Evolutionary conservation across 2,888 invertebrate genomes (phyloP), one percentile per base, ranked within the genome.

Genomic region (Teleogryllus oceanicus): DNA sequence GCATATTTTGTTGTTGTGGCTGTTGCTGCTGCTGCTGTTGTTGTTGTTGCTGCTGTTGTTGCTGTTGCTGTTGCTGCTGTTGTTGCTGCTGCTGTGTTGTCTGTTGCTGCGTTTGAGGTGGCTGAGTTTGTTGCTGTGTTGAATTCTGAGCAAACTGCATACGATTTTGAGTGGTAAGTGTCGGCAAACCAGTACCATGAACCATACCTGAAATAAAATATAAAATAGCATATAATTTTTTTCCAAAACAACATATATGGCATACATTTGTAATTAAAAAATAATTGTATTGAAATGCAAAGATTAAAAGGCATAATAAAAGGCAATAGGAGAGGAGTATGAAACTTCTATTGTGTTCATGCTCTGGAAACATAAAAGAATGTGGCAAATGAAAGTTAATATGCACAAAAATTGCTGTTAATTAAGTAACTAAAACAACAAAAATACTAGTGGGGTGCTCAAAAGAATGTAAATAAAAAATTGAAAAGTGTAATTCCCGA

Each of bases 61-160:
- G 75, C 83, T 86, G 87, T 79, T 87, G 87, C 75, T 85, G 86
- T 79, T 86, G 86, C 74, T 86, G 85, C 80, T 86, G 87, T 74
- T 86, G 85, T 49, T 88, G 87, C 80, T 88, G 89, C 62, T 81
- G 81, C 76, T 81, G 80, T 37, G 74, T 76, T n/a, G 51, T 37
- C 50, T 80, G 80, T 50, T 79, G 78, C 18, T 77, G 75, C 76
- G 78, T 76, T 51, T 80, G 80, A 50, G 76, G 77, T 49, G 62
- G 62, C 11, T 62, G 62, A 18, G 62, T 62, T 62, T 13, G 62
- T n/a, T 77, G 77, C 77, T 77, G 77, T 13, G 49, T 77, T 20
- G 77, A n/a, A 50, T n/a, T n/a, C 37, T 80, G 62, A 18, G 89
- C 88, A 84, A 88, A 87, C 80, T 88, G 86, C 84, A 87, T 87